Evolutionary conservation across 2,113 vertebrate species (phyloP).

Genomic region (Fregetta grallaria): DNA sequence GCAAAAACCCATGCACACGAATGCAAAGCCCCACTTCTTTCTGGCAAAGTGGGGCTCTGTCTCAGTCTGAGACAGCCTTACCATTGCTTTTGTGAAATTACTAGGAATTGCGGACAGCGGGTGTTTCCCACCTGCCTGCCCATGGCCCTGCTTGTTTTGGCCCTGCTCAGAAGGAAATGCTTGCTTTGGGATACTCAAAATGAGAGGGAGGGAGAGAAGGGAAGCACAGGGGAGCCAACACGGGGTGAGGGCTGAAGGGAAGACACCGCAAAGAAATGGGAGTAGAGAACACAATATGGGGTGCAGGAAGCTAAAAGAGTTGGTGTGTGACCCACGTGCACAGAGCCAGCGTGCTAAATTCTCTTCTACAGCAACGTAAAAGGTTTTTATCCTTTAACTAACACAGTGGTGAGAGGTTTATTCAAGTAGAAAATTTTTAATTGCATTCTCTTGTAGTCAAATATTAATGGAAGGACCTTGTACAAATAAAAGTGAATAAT

Average conservation of each 20-base stretch:
- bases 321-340: neutral
- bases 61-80: neutral
- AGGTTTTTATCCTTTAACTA: constrained; percentile 65
- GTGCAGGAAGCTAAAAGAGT: neutral
- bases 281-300: neutral
- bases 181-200: neutral
- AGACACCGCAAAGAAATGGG: rapidly evolving
- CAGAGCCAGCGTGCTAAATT: neutral
- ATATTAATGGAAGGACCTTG: constrained; percentile 73
- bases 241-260: neutral
- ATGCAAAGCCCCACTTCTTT: neutral
- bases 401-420: constrained; percentile 59
- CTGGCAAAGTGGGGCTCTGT: neutral
- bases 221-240: neutral
- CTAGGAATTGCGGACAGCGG: neutral
- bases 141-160: neutral
- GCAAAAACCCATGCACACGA: neutral
- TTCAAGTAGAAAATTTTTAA: constrained; percentile 72
- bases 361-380: neutral
- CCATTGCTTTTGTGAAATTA: neutral
- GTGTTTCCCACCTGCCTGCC: neutral
- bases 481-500: constrained; percentile 74
- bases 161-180: neutral
- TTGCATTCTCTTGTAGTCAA: constrained; percentile 73
- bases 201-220: neutral